Base-by-base conservation (phyloP, 2,113 vertebrate genomes). In the Catharus minimus region DNA sequence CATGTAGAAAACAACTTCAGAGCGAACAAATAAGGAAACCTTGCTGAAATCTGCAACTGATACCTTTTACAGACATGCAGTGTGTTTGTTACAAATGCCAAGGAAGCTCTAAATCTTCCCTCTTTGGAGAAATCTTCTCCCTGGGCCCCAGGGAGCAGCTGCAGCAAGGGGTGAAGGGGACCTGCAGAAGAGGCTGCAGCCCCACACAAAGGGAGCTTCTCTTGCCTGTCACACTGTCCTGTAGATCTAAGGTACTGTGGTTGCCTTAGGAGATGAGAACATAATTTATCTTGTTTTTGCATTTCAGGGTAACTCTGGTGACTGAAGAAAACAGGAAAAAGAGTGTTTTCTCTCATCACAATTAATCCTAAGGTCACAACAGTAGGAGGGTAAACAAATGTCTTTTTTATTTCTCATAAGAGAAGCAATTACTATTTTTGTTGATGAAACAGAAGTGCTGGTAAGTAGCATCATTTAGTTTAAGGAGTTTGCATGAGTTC, bases 1-100 rank as follows among this genome's bases (percentile, higher is more conserved):
- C 0, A 1, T 6, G 2, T n/a, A 56, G 15, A 49, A 74, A 78
- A 46, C 5, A 64, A 4, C 9, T 5, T 5, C 0, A 1, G n/a
- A 62, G 28, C 7, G 33, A 67, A 10, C 6, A 39, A 53, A 14
- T 5, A 28, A 49, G 28, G 30, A 76, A 85, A 52, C 33, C 39
- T 13, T 58, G 15, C 22, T 81, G 44, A 81, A 72, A 64, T 10
- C 32, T 91, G 4, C 1, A 6, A 46, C 11, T 20, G 20, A 11
- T 17, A 3, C 0, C 14, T 79, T 71, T 76, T 32, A 72, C 19
- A 85, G 41, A 46, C 8, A 21, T 46, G 8, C 8, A 30, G 5
- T 44, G 11, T 56, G 18, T 12, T 68, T 64, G 5, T 30, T 69
- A 19, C 21, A 82, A 77, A 67, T 5, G 2, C 11, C 17, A 53